Percentiles rank a stretch among this genome's conserved stretches.
These are phyloP conservation scores for Megatriorchis doriae DNA, from an alignment of 2,113 vertebrate species.

Conservation along the genomic window DNA sequence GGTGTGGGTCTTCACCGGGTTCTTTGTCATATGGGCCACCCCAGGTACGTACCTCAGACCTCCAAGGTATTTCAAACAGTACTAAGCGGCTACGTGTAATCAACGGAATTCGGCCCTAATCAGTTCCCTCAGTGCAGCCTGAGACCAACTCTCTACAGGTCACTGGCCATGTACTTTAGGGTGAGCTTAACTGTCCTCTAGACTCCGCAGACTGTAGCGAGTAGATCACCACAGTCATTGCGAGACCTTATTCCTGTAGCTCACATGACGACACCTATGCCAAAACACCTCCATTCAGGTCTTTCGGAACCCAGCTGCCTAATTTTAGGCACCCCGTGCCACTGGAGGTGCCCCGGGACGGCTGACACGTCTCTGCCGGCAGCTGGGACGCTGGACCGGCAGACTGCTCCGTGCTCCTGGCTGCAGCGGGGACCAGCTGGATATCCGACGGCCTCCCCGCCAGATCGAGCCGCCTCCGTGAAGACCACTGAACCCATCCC, in stretches of 20 bases:
- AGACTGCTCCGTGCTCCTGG: neutral
- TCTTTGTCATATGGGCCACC: neutral
- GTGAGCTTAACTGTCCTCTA: neutral
- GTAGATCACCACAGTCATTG: neutral
- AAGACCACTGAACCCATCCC: neutral
- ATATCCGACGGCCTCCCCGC: neutral
- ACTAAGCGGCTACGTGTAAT: neutral
- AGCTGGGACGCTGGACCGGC: neutral
- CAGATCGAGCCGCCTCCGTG: neutral
- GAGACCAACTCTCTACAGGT: neutral
- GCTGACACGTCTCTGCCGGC: neutral
- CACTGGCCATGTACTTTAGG: neutral
- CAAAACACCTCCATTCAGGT: neutral
- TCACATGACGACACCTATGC: neutral
- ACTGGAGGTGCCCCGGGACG: neutral
- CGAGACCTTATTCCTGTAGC: neutral
- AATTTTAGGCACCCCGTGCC: neutral
- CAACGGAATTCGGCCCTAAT: neutral
- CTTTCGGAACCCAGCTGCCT: neutral
- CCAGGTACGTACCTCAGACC: neutral
- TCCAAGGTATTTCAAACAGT: neutral
- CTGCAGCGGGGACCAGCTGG: neutral
- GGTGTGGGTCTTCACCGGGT: neutral
- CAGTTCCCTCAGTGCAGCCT: neutral
- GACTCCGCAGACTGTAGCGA: neutral